Base-by-base conservation (phyloP, 2,113 vertebrate genomes). In the Bettongia penicillata region DNA sequence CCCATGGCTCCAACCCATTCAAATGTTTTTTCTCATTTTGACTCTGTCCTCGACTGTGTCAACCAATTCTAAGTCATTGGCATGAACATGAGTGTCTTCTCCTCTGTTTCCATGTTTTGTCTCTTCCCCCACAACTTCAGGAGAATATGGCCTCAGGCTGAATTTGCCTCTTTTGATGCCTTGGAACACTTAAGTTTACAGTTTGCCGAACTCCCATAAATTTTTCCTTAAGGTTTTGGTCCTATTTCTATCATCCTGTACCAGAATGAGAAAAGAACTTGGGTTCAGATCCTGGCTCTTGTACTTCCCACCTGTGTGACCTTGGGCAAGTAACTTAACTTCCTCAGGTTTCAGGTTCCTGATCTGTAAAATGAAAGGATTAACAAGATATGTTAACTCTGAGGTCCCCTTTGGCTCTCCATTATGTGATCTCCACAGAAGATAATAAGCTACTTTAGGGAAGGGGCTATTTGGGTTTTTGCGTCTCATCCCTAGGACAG, bases 51-150 rank as follows among this genome's bases (percentile, higher is more conserved):
- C 16, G 12, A 4, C 31, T 16, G 14, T 14, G 57, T 37, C 31
- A 7, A 37, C 61, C 14, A 19, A 3, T 1, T 16, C 14, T 6
- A 14, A 4, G 14, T 68, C 31, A n/a, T n/a, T 1, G 0, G 31
- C 4, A 1, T 77, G 14, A 68, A n/a, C 12, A 16, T 3, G 3
- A 0, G 0, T 68, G 31, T 37, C 11, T 61, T 61, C 28, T 57
- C 25, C 4, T 61, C 61, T 37, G 31, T 12, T 68, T 37, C 28
- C 5, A 22, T 14, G 8, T 61, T 37, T 0, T 61, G 28, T 37
- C 28, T 68, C 12, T 0, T 3, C 2, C 28, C 61, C 11, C 26
- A 10, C 26, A 57, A 26, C 55, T 9, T 26, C 55, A 57, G 8
- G 55, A 57, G 55, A 0, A 7, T 28, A 26, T 5, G 31, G 57